Base-by-base conservation (phyloP, 2,797 vertebrate genomes). In the Nannoperca obscura region DNA sequence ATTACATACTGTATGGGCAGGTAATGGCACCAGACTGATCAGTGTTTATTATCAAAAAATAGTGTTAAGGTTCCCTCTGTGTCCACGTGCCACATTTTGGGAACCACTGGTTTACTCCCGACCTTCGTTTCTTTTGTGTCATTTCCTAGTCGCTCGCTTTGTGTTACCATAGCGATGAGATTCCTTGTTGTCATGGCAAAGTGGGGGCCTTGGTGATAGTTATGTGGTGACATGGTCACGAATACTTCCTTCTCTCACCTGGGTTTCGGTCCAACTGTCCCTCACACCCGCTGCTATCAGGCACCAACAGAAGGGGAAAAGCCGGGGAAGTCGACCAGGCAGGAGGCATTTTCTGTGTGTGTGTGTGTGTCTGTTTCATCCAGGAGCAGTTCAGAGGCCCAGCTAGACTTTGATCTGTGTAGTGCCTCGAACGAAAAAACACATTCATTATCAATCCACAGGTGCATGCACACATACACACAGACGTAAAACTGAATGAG, bases 341-440 rank as follows among this genome's bases (percentile, higher is more conserved):
- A 3, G 64, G 71, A 62, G n/a, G 54, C 34, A 49, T 14, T 57
- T 24, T 71, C 0, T 27, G 17, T 53, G 44, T 64, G 30, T 53
- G 24, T 59, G 71, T 49, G 60, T 24, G 19, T 54, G 65, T 66
- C 0, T 32, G 52, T 83, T 80, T 77, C 59, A 87, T 87, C 65
- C 36, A 22, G 55, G 34, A 74, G 57, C 52, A 71, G 77, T 87
- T 91, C 89, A 86, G 84, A 91, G 65, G 63, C 74, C 65, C 58
- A 32, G 60, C 64, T 42, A 59, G 71, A 60, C 91, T 93, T 94
- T 93, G 88, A 94, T 93, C 67, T 77, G 61, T 79, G 67, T 49
- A 47, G 77, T 71, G 76, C 71, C 83, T 85, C 38, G 61, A 66
- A 84, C 2, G 3, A 62, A 68, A 84, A 84, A 64, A 78, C 59